phyloP scores from a whole-genome alignment of 1,140 invertebrate genomes.

The Pseudachorutes palmiensis region DNA sequence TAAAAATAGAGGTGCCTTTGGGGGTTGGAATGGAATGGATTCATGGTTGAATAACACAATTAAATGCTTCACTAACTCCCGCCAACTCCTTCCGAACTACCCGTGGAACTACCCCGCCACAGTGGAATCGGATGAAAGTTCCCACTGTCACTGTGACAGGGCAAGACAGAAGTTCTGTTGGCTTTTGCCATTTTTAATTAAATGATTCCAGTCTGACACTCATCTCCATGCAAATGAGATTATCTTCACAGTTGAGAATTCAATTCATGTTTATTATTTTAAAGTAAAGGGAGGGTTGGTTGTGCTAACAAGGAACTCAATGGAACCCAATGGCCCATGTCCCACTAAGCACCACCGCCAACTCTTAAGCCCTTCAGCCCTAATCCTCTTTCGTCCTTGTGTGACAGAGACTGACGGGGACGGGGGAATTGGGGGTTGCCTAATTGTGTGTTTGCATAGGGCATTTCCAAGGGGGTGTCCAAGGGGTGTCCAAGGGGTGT shows the following conservation, averaged over 20 bases:
- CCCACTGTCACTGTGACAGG: not conserved
- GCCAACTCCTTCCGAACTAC: conserved; percentile 23
- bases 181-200: conserved; percentile 26
- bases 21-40: conserved; percentile 26
- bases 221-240: conserved; percentile 26
- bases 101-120: conserved; percentile 12
- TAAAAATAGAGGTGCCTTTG: conserved; percentile 28
- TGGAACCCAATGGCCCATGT: too few relatives aligned
- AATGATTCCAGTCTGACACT: conserved; percentile 23
- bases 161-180: not conserved
- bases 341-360: too few relatives aligned
- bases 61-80: conserved; percentile 32
- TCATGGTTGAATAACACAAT: conserved; percentile 33
- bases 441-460: too few relatives aligned
- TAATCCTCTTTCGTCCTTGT: too few relatives aligned
- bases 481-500: too few relatives aligned
- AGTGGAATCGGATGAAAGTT: not conserved
- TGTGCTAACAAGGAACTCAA: too few relatives aligned
- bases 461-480: too few relatives aligned
- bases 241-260: not conserved
- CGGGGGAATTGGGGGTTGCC: too few relatives aligned
- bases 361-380: too few relatives aligned
- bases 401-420: too few relatives aligned
- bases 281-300: not conserved
- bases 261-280: conserved; percentile 25